A percentile compares a stretch with the other conserved stretches of the same genome.
Conservation (phyloP, 2,888 invertebrate species). For the Apodemia hepburni region DNA sequence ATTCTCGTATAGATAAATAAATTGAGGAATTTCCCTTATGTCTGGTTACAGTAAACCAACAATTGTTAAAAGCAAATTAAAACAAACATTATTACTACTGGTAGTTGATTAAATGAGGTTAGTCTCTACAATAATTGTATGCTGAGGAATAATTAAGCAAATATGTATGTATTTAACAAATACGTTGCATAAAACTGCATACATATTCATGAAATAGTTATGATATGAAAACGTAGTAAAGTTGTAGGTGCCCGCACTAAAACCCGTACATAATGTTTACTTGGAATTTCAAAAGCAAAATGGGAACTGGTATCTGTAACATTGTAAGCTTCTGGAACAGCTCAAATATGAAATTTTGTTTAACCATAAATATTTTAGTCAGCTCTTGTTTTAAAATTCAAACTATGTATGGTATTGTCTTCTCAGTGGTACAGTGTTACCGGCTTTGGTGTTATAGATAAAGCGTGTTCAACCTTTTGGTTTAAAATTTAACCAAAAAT, state of each 20-base stretch:
- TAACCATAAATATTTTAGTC: background rate
- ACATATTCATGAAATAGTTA: conserved; percentile 7
- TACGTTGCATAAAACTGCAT: background rate
- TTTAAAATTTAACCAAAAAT: too few species aligned
- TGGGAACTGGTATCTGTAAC: conserved; percentile 1
- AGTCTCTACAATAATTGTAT: background rate
- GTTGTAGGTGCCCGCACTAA: conserved; percentile 11
- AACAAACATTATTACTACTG: background rate
- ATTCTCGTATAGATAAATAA: too few species aligned
- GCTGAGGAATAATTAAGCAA: background rate
- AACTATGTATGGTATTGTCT: too few species aligned
- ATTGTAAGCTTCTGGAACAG: background rate
- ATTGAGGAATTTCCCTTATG: too few species aligned
- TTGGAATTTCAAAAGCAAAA: conserved; percentile 13
- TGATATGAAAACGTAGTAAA: conserved; percentile 12
- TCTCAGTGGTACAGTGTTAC: too few species aligned
- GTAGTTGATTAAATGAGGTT: background rate
- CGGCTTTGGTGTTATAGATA: too few species aligned
- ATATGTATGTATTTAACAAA: background rate
- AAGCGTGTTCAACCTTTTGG: too few species aligned
- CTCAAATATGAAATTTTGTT: conserved; percentile 11
- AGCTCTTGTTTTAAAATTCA: background rate
- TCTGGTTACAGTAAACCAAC: too few species aligned
- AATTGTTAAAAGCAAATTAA: background rate
- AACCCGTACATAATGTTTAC: conserved; percentile 10